These are phyloP conservation scores for Stenodema calcarata DNA, from an alignment of 2,888 invertebrate genomes.

Conservation along the genomic window DNA sequence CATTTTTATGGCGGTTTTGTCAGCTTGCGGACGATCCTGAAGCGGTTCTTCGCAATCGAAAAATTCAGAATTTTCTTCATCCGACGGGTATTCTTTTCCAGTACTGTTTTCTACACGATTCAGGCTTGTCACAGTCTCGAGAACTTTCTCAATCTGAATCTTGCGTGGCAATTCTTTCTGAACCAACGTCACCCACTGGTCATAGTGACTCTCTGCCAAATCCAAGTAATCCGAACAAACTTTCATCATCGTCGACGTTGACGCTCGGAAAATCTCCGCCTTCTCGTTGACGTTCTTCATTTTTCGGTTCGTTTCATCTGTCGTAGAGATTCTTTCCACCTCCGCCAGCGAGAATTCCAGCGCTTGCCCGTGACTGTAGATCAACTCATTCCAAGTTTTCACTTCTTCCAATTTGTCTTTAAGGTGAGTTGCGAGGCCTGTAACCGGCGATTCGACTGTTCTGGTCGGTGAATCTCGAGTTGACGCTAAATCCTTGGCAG, in stretches of 20 bases:
- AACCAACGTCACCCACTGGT: conserved; percentile 89
- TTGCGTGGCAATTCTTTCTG: conserved; percentile 67
- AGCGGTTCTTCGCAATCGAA: conserved; percentile 65
- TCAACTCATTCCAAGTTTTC: conserved; percentile 88
- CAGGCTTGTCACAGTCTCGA: not conserved
- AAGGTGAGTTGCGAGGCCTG: conserved; percentile 65
- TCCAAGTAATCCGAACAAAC: conserved; percentile 91
- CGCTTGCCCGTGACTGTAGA: conserved; percentile 86
- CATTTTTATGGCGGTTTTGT: not conserved
- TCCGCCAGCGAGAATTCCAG: conserved; percentile 83
- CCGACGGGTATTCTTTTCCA: conserved; percentile 60
- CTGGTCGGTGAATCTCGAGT: conserved; percentile 68
- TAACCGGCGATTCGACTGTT: conserved; percentile 23
- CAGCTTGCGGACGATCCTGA: not conserved
- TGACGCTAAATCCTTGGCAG: conserved; percentile 79
- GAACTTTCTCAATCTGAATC: not conserved
- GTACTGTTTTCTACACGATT: not conserved
- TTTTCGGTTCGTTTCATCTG: conserved; percentile 69
- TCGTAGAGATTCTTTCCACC: conserved; percentile 68
- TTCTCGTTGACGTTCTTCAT: conserved; percentile 91
- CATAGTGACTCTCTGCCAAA: conserved; percentile 86
- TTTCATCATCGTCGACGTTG: conserved; percentile 97
- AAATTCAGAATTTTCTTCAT: conserved; percentile 69
- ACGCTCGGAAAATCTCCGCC: conserved; percentile 87
- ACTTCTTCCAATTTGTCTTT: conserved; percentile 86